A percentile compares a stretch with the other conserved stretches of the same genome.
Conservation (phyloP, 1,140 invertebrate genomes). For the Apis cerana region DNA sequence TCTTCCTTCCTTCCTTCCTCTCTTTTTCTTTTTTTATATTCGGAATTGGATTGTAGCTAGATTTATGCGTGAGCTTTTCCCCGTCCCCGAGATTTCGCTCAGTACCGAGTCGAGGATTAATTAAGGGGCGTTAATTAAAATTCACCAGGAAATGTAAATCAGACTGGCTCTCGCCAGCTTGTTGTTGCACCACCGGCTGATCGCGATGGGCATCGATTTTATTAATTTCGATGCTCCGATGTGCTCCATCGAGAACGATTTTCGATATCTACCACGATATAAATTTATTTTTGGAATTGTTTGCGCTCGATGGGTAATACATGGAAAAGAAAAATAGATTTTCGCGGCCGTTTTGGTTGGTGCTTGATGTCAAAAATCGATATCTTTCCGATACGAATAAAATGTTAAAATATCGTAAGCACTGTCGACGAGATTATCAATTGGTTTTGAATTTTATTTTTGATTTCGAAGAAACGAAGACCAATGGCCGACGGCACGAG, state of each 20-base stretch:
- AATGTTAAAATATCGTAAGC: neutral
- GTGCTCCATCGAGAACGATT: neutral
- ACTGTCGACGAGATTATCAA: neutral
- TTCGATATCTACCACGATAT: neutral
- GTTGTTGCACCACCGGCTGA: slow-evolving; percentile 22
- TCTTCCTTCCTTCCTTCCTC: no score
- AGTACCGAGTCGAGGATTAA: slow-evolving; percentile 31
- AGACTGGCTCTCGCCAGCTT: slow-evolving; percentile 9
- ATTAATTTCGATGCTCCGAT: slow-evolving; percentile 15
- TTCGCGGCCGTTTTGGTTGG: neutral
- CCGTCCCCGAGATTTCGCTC: no score
- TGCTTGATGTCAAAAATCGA: neutral
- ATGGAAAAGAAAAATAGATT: neutral
- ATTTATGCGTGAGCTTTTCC: slow-evolving; percentile 29
- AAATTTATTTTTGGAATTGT: slow-evolving; percentile 8
- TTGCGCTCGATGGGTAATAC: neutral
- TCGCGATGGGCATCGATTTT: slow-evolving; percentile 36
- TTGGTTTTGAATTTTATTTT: neutral
- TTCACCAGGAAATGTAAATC: slow-evolving; percentile 41
- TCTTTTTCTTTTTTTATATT: neutral
- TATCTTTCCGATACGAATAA: neutral
- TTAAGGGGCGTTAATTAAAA: slow-evolving; percentile 50
- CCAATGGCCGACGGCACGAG: no score
- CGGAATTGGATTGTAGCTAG: slow-evolving; percentile 26
- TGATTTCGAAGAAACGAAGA: neutral